Evolutionary conservation across 2,888 invertebrate genomes (phyloP).

Genomic region (Spodoptera exigua): DNA sequence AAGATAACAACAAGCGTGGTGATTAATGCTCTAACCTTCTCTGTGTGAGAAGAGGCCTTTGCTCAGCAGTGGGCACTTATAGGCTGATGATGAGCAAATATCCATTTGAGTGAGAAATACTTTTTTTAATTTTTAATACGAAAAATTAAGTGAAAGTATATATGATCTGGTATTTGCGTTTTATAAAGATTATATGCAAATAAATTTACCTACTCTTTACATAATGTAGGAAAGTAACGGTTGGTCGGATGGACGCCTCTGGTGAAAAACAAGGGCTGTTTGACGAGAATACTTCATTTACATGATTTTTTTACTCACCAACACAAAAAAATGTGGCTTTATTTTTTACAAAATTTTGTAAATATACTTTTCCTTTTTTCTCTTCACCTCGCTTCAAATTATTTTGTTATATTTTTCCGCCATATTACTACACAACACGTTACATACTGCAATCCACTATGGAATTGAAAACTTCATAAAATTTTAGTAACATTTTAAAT

Average conservation of each 20-base stretch:
- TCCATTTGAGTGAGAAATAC: no score
- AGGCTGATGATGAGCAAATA: no score
- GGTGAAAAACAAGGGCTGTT: slow-evolving; percentile 37
- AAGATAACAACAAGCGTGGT: no score
- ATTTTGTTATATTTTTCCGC: not conserved
- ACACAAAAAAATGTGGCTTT: not conserved
- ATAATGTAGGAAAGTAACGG: slow-evolving; percentile 36
- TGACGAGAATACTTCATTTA: slow-evolving; percentile 26
- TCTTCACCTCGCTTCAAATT: not conserved
- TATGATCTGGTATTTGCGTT: slow-evolving; percentile 29
- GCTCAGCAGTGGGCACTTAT: no score
- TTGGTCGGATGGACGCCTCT: slow-evolving; percentile 39
- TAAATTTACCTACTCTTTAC: slow-evolving; percentile 44
- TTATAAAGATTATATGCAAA: slow-evolving; percentile 47
- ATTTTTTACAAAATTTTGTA: not conserved
- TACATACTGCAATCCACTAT: not conserved
- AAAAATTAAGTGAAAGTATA: slow-evolving; percentile 11
- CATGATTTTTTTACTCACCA: slow-evolving; percentile 20
- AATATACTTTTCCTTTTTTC: not conserved
- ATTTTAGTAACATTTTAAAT: not conserved
- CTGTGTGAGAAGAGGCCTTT: no score
- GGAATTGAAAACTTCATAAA: not conserved
- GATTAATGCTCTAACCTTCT: no score
- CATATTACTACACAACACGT: not conserved
- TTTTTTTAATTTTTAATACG: not conserved